Evolutionary conservation across 1,140 invertebrate species (phyloP), one percentile per base, ranked within the genome.

Genomic region (Propsilocerus akamusi): DNA sequence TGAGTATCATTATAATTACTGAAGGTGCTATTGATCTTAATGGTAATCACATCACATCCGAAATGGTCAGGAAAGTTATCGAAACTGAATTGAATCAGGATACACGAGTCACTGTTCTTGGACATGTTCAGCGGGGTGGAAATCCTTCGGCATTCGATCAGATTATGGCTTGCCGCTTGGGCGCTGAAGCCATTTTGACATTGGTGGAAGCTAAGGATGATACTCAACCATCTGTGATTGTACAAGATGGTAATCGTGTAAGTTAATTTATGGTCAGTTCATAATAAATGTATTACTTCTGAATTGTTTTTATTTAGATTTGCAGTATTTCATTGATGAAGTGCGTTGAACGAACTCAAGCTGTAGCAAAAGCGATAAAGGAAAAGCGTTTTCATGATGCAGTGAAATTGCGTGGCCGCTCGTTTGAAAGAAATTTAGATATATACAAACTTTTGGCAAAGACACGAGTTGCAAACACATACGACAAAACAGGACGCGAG

Each of bases 1-100:
- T 99, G 59, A 99, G 99, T 64, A 99, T 99, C 59, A 96, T 99
- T 37, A 91, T 99, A 53, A 89, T 99, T 20, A 90, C 96, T 8
- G 97, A 99, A 68, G 97, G 97, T 5, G 96, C 97, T 2, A 92
- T 97, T 51, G 96, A 99, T 69, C 77, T 81, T 32, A 81, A 95
- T 51, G 94, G 95, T 7, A 75, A 90, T 55, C 80, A 90, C 2
- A 98, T 99, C 57, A 94, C 91, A 17, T 86, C 90, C 3, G 90
- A 96, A 57, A 76, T 84, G 60, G 82, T 99, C 6, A 87, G 76
- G 55, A 74, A 89, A 56, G 83, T 97, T 26, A 85, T 99, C 8
- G 91, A 90, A 4, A 80, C 88, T 0, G 83, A 86, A 51, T 71
- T 99, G 24, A 82, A 97, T 54, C 94, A 97, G 64, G 97, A 99